Conservation (phyloP, 2,888 invertebrate species). For the Agapostemon virescens region DNA sequence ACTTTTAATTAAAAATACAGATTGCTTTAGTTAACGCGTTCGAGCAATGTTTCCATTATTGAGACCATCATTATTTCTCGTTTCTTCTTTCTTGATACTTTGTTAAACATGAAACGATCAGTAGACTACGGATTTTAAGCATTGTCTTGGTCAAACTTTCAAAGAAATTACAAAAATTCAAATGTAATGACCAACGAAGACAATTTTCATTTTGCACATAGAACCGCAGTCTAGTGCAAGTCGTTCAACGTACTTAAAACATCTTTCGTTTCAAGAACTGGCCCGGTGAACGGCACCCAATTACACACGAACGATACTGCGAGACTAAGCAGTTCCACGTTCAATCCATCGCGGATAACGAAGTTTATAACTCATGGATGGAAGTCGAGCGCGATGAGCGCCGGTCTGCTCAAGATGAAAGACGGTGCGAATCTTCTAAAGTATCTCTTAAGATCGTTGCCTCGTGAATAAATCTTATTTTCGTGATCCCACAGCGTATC, state of each 20-base stretch:
- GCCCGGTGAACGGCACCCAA: conserved; percentile 71
- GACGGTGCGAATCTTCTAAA: conserved; percentile 64
- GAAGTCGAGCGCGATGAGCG: conserved; percentile 79
- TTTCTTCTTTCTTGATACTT: background rate
- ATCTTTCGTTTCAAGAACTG: conserved; percentile 64
- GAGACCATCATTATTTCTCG: no score
- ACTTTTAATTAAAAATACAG: background rate
- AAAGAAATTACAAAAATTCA: no score
- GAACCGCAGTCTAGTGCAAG: background rate
- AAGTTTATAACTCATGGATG: conserved; percentile 82
- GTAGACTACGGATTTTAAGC: background rate
- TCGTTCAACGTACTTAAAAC: background rate
- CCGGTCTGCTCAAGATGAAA: conserved; percentile 78
- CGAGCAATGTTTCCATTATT: background rate
- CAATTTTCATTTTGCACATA: background rate
- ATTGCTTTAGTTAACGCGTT: background rate
- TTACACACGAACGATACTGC: conserved; percentile 69
- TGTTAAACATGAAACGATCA: background rate
- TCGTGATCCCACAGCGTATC: conserved; percentile 71
- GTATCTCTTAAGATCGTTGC: background rate
- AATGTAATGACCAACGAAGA: background rate
- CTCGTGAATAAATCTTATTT: background rate
- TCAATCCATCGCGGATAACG: conserved; percentile 74
- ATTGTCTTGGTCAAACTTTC: background rate
- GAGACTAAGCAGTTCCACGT: conserved; percentile 68